Base-by-base conservation (phyloP, 2,888 invertebrate species). In the Drosophila prostipennis region DNA sequence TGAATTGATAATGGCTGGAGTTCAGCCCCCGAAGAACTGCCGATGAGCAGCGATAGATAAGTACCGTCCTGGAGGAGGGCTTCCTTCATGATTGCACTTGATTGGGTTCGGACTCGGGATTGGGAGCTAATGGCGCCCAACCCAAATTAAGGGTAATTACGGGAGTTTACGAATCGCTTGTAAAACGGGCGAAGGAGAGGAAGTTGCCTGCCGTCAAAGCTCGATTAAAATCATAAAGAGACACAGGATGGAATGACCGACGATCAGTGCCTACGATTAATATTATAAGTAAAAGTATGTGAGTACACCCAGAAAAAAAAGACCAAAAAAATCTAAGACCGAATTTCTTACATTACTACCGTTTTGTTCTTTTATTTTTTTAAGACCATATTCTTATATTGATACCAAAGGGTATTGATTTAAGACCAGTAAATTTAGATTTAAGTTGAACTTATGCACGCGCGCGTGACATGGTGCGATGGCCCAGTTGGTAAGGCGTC, bases 1-100 rank as follows among this genome's bases (percentile, higher is more conserved):
- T 81, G 84, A 76, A 76, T 79, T 80, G 84, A 79, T 76, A 80
- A 81, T 74, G 76, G 79, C 60, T 64, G 74, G 68, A 69, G 64
- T 42, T 68, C 49, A 53, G 59, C 34, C 74, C 54, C 55, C 76
- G 29, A 39, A 49, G 59, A 40, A 49, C 54, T 14, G 61, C 59
- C 61, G 61, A 52, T 65, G 69, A 55, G 49, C 65, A 51, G 48
- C 53, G 40, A 40, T 51, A 60, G 59, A 59, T 64, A 59, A 60
- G 49, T 43, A 6, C 52, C 43, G 13, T 45, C 29, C 53, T 63
- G 54, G 54, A 54, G 54, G 64, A 64, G 54, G 49, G 64, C 49
- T 55, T 48, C 49, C 36, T 39, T 48, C 16, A 61, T 80, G 76
- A 78, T 70, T 78, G 80, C 79, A 69, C 58, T 76, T 74, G 80